Base-by-base conservation (phyloP, 2,888 invertebrate genomes). In the Diplolepis rosae region DNA sequence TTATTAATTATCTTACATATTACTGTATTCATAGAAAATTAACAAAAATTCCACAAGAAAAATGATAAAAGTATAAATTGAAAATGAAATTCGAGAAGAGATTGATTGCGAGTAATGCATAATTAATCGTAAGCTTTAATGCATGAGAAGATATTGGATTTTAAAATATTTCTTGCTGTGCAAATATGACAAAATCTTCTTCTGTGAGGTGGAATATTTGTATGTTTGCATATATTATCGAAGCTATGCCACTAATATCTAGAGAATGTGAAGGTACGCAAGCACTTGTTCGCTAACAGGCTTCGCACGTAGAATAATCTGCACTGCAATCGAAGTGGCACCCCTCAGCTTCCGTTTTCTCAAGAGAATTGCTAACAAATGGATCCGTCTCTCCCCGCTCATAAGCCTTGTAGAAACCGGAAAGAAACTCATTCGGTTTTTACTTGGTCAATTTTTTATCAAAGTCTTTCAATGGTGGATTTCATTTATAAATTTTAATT, bases 331-430 rank as follows among this genome's bases (percentile, higher is more conserved):
- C 52, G 6, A 52, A 52, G 30, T 52, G 52, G 52, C 52, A 52
- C n/a, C 51, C 52, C 30, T 30, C 30, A 32, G 32, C 54, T 56
- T 56, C 54, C 22, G 32, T 56, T 56, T 56, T 56, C 54, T 56
- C 54, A 56, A 56, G 54, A 56, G 54, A 32, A 18, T 22, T 56
- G 54, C 54, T 48, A 56, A 56, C 32, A 56, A 56, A 56, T 56
- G 32, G 32, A 56, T 32, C 32, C 28, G 52, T 28, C 52, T 52
- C n/a, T n/a, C n/a, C n/a, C n/a, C n/a, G n/a, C n/a, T 28, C 28
- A 52, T 52, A 52, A 52, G n/a, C 54, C 28, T 52, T 52, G 52
- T 15, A 52, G 52, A 52, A 54, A 54, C n/a, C 27, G 18, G 18
- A 7, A 18, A 6, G 15, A 32, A 32, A 0, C 32, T 32, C 7